Conservation (phyloP, 2,888 invertebrate species). For the Augiades crinisus region DNA sequence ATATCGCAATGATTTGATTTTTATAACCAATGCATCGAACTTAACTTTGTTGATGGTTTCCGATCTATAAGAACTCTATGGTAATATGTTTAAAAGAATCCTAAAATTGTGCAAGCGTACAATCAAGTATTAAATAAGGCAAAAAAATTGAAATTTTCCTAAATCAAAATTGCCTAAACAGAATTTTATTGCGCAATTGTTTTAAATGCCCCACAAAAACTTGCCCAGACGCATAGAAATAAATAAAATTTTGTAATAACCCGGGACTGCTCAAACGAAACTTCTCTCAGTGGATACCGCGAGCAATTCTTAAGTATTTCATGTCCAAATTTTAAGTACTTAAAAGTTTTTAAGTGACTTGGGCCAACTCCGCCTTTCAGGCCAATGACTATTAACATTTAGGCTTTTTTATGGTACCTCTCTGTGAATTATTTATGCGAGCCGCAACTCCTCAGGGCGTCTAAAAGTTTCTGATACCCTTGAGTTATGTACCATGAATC, state of each 20-base stretch:
- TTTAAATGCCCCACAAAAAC: too few relatives aligned
- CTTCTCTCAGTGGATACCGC: not conserved
- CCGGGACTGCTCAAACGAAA: not conserved
- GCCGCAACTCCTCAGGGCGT: not conserved
- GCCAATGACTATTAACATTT: constrained; percentile 14
- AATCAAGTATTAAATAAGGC: too few relatives aligned
- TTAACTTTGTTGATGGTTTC: too few relatives aligned
- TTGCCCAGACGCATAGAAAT: too few relatives aligned
- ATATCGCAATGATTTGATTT: too few relatives aligned
- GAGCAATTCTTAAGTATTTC: constrained; percentile 12
- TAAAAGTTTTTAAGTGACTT: constrained; percentile 15
- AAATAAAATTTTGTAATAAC: not conserved
- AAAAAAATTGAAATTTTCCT: too few relatives aligned
- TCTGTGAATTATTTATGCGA: constrained; percentile 2
- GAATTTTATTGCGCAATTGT: not conserved
- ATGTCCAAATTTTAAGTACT: constrained; percentile 13
- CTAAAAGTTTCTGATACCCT: not conserved
- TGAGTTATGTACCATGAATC: too few relatives aligned
- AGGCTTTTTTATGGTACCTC: constrained; percentile 7
- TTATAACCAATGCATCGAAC: too few relatives aligned
- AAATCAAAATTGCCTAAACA: too few relatives aligned
- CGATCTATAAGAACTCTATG: too few relatives aligned
- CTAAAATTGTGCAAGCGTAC: too few relatives aligned
- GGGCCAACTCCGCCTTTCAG: not conserved
- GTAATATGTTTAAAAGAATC: too few relatives aligned